Percentiles rank a stretch among this genome's conserved stretches.
phyloP scores from a whole-genome alignment of 2,797 vertebrate genomes.

The Antennarius maculatus region DNA sequence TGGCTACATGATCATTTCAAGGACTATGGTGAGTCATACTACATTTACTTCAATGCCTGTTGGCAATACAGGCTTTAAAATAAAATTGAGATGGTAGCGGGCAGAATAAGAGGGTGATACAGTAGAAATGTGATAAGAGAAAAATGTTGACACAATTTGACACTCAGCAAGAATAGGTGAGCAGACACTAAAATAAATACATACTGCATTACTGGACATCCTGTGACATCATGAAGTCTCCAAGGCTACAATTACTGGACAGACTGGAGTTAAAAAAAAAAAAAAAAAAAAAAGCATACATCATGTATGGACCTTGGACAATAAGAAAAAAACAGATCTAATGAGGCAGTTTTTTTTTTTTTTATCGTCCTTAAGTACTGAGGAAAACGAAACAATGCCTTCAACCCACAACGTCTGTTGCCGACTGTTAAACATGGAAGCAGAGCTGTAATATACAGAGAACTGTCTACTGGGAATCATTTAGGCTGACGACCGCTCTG shows the following conservation, averaged over 20 bases:
- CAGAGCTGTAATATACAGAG: conserved; percentile 61
- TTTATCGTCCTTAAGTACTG: conserved; percentile 51
- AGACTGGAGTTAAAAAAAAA: neutral
- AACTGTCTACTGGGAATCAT: conserved; percentile 68
- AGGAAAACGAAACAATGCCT: conserved; percentile 55
- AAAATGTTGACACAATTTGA: neutral
- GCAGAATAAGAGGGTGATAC: no score
- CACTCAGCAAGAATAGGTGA: neutral
- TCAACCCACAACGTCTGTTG: conserved; percentile 61
- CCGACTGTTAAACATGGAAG: conserved; percentile 59
- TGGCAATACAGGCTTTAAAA: no score
- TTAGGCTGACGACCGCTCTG: conserved; percentile 69
- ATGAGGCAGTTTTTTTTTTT: conserved; percentile 44
- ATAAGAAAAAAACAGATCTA: conserved; percentile 36
- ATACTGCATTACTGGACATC: neutral
- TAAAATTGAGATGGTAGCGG: no score
- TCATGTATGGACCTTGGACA: neutral
- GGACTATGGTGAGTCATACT: no score
- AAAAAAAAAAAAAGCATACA: neutral
- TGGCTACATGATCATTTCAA: no score
- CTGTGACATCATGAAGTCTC: neutral
- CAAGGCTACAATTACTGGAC: conserved; percentile 8
- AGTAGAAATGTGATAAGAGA: no score
- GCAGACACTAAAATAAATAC: neutral
- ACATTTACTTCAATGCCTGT: no score